phyloP scores from a whole-genome alignment of 2,797 vertebrate species.

The Sebastolobus altivelis region DNA sequence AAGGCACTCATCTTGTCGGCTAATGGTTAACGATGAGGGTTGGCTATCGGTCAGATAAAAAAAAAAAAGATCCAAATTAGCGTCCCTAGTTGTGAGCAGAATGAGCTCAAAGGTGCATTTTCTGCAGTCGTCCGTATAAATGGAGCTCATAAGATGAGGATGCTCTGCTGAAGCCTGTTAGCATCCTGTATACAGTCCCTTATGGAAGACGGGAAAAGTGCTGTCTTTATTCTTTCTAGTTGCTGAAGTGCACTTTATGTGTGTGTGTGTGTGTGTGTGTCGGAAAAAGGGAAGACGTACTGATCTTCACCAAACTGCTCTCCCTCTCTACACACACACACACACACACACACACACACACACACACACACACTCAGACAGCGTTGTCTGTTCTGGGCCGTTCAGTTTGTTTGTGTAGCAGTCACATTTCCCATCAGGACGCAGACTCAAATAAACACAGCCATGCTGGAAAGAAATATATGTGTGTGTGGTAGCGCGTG shows the following conservation, averaged over 20 bases:
- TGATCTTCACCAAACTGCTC: constrained; percentile 27
- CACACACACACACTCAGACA: constrained; percentile 30
- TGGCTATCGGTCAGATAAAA: no score
- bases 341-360: constrained; percentile 29
- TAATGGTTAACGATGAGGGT: no score
- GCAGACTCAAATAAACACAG: constrained; percentile 88
- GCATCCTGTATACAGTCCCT: background rate
- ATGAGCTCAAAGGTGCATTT: constrained; percentile 25
- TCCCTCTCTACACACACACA: constrained; percentile 21
- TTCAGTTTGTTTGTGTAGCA: constrained; percentile 85
- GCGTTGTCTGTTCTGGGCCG: constrained; percentile 65
- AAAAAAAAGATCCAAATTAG: background rate
- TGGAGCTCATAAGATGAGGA: constrained; percentile 7
- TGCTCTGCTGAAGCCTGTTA: background rate
- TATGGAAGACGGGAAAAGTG: constrained; percentile 16
- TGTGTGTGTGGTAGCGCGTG: constrained; percentile 9
- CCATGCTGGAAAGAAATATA: constrained; percentile 72
- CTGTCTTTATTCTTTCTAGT: constrained; percentile 18
- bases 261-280: constrained; percentile 6
- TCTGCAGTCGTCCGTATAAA: constrained; percentile 10
- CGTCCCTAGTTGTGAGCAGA: background rate
- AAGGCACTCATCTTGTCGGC: no score
- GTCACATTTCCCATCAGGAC: constrained; percentile 88
- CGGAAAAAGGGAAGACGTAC: constrained; percentile 28
- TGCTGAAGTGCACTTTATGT: constrained; percentile 20